Conservation (phyloP, 2,113 vertebrate genomes). For the Macaca nemestrina region DNA sequence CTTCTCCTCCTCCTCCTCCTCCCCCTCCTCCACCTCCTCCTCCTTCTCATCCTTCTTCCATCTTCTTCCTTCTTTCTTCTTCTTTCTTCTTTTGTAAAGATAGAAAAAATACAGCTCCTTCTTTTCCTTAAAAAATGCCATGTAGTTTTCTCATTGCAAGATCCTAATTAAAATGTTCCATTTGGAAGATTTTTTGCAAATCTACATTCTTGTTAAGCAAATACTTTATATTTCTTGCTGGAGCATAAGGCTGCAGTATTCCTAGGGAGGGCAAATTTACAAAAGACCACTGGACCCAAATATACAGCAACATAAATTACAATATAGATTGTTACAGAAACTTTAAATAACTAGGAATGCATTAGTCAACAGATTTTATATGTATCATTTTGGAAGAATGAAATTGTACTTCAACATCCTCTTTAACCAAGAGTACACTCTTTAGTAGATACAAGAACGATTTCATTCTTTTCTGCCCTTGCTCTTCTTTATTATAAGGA, state of each 20-base stretch:
- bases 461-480: not conserved
- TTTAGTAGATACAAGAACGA: not conserved
- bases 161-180: slow-evolving; percentile 80
- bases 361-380: slow-evolving; percentile 47
- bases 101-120: not conserved
- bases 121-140: slow-evolving; percentile 1
- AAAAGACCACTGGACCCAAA: slow-evolving; percentile 27
- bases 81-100: not conserved
- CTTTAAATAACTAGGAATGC: slow-evolving; percentile 31
- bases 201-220: slow-evolving; percentile 68
- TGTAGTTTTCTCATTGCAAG: slow-evolving; percentile 36
- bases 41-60: no score
- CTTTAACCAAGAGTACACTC: not conserved
- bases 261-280: slow-evolving; percentile 47
- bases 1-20: not conserved
- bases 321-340: not conserved
- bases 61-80: not conserved
- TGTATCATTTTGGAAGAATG: not conserved
- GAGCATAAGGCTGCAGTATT: slow-evolving; percentile 38
- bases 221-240: slow-evolving; percentile 27
- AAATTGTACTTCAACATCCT: slow-evolving; percentile 19
- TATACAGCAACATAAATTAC: slow-evolving; percentile 18
- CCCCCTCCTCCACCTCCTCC: not conserved
- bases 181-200: slow-evolving; percentile 65
- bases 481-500: not conserved